Conservation (phyloP, 2,797 vertebrate species). For the Smutsia temminckii region DNA sequence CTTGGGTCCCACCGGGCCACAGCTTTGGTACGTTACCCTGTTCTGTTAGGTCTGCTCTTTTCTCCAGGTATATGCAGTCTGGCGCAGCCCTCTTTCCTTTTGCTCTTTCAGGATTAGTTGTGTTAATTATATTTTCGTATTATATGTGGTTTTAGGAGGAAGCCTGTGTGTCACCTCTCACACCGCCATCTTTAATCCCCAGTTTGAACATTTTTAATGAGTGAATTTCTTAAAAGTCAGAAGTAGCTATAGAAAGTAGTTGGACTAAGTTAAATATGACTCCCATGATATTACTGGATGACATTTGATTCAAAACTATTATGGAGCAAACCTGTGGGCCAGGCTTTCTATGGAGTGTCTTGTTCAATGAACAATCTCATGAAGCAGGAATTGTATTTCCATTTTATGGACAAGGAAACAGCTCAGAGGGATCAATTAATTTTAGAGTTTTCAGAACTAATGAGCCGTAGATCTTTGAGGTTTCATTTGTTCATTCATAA, state of each 20-base stretch:
- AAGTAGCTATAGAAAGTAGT: background rate
- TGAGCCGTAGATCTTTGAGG: background rate
- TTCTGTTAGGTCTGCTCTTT: too few relatives aligned
- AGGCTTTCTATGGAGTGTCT: background rate
- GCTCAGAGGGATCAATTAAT: background rate
- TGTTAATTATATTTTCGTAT: too few relatives aligned
- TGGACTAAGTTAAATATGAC: conserved; percentile 3
- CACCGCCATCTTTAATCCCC: too few relatives aligned
- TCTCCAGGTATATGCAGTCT: too few relatives aligned
- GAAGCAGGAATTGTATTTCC: background rate
- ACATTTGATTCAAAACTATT: background rate
- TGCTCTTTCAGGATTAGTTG: too few relatives aligned
- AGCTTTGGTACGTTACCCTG: too few relatives aligned
- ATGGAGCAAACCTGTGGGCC: background rate
- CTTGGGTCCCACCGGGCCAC: too few relatives aligned
- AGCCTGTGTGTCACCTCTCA: too few relatives aligned
- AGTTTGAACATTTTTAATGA: background rate
- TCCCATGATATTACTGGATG: background rate
- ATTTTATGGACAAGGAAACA: background rate
- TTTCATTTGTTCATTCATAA: background rate
- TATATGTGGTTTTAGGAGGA: too few relatives aligned
- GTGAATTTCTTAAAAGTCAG: background rate
- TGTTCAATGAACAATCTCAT: background rate
- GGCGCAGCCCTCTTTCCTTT: too few relatives aligned
- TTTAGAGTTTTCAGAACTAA: background rate